phyloP scores from a whole-genome alignment of 2,797 vertebrate species.

The Orestias chungarensis region DNA sequence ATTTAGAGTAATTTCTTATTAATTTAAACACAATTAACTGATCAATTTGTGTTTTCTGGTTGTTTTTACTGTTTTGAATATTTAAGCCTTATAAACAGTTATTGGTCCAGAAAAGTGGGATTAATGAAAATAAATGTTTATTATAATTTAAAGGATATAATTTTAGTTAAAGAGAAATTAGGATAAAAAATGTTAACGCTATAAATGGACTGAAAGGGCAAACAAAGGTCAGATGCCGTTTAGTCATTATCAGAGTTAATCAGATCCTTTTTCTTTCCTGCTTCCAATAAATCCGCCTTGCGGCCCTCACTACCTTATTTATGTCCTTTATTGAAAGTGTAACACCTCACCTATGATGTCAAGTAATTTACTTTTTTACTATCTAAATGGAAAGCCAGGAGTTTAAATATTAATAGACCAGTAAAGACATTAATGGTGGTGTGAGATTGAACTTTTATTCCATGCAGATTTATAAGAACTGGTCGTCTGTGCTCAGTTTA shows the following conservation, averaged over 20 bases:
- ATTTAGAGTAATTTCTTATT: no score
- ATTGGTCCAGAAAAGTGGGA: neutral
- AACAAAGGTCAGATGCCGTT: no score
- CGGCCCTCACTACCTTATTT: neutral
- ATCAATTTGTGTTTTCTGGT: no score
- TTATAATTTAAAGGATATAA: no score
- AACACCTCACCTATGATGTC: neutral
- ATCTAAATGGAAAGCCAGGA: neutral
- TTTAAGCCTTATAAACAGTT: no score
- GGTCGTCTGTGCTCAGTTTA: slow-evolving; percentile 6
- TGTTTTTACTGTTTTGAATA: no score
- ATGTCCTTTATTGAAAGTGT: neutral
- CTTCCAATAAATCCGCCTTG: neutral
- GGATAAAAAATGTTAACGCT: no score
- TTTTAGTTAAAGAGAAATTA: no score
- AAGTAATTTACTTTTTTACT: neutral
- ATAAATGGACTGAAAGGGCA: no score
- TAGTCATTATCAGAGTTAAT: neutral
- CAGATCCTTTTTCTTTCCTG: neutral
- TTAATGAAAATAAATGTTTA: neutral
- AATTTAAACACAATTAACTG: neutral
- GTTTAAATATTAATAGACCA: neutral
- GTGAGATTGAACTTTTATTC: slow-evolving; percentile 8
- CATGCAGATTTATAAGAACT: slow-evolving; percentile 5
- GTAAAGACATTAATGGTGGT: neutral